Percentiles rank a stretch among this genome's conserved stretches.
phyloP scores from a whole-genome alignment of 2,797 vertebrate genomes.

The Tapera naevia region DNA sequence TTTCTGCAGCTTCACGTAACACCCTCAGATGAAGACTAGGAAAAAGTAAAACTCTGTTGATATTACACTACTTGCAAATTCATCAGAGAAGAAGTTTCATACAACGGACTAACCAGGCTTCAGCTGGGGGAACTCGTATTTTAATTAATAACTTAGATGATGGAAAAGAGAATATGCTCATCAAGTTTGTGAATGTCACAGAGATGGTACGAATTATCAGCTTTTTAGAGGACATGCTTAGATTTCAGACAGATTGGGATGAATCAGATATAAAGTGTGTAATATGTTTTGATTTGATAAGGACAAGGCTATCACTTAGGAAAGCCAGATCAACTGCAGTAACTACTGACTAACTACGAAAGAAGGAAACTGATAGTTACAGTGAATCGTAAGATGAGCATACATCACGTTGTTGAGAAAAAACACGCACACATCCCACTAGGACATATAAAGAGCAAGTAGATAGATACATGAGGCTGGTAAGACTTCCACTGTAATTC shows the following conservation, averaged over 20 bases:
- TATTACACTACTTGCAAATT: not conserved
- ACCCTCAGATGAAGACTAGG: not conserved
- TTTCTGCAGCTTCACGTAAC: not conserved
- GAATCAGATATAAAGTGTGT: not conserved
- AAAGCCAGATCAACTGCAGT: not conserved
- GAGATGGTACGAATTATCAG: not conserved
- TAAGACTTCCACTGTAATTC: not conserved
- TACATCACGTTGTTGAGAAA: not conserved
- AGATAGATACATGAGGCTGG: not conserved
- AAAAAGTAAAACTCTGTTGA: not conserved
- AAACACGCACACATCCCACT: fast-evolving
- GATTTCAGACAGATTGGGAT: not conserved
- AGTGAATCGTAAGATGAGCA: not conserved
- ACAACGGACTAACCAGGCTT: not conserved
- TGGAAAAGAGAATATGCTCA: not conserved
- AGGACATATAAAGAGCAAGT: not conserved
- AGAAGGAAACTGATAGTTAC: not conserved
- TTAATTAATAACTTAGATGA: not conserved
- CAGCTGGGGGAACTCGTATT: not conserved
- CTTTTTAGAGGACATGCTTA: not conserved
- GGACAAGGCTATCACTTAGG: not conserved
- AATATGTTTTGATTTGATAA: not conserved
- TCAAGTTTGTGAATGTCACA: not conserved
- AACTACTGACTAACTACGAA: no score
- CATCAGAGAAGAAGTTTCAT: not conserved